Conservation (phyloP, 2,113 vertebrate species). For the Nothocercus nigrocapillus region DNA sequence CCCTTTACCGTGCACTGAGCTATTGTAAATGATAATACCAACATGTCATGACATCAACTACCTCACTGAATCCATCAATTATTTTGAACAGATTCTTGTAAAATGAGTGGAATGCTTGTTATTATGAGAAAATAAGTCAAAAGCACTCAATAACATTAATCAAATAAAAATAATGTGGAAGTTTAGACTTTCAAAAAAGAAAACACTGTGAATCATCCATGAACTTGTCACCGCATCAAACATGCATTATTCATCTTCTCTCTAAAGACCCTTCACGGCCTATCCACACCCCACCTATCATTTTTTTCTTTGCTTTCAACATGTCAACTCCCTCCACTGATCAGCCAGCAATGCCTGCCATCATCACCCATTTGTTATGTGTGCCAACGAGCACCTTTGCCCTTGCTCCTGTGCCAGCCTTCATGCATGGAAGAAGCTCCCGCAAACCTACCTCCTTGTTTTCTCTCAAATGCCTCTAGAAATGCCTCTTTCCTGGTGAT, state of each 20-base stretch:
- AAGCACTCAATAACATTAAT: slow-evolving; percentile 30
- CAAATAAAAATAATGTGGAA: slow-evolving; percentile 44
- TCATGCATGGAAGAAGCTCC: background rate
- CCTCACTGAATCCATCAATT: background rate
- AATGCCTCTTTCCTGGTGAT: background rate
- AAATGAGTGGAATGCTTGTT: slow-evolving; percentile 39
- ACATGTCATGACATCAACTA: background rate
- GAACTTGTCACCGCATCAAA: slow-evolving; percentile 27
- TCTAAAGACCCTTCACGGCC: slow-evolving; percentile 2
- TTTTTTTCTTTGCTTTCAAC: background rate
- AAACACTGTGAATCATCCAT: slow-evolving; percentile 30
- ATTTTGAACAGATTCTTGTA: background rate
- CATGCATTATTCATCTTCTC: slow-evolving; percentile 8
- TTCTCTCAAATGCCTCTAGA: background rate
- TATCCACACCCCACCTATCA: background rate
- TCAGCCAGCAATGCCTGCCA: background rate
- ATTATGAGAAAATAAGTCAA: slow-evolving; percentile 6
- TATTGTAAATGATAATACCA: slow-evolving; percentile 10
- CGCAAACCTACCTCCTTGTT: background rate
- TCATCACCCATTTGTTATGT: background rate
- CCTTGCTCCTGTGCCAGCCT: background rate
- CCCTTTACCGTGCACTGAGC: background rate
- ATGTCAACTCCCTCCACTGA: background rate
- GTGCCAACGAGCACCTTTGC: background rate
- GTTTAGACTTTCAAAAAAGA: background rate